phyloP scores from a whole-genome alignment of 2,888 invertebrate species.

The Megalurothrips usitatus region DNA sequence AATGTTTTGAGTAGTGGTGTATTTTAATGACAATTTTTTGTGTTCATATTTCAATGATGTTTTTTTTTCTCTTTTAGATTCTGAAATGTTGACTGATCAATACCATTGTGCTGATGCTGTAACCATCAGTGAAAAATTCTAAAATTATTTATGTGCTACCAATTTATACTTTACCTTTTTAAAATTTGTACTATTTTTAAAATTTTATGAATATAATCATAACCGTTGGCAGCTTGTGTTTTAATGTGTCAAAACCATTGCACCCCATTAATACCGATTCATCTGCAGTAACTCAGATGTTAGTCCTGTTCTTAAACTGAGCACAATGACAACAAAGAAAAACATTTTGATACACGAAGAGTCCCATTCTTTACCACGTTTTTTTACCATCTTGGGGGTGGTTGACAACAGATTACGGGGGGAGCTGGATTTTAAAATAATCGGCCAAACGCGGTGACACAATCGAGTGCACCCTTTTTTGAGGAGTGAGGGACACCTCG shows the following conservation, averaged over 20 bases:
- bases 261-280: not conserved
- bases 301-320: too few relatives aligned
- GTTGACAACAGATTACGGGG: too few relatives aligned
- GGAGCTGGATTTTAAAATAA: too few relatives aligned
- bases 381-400: too few relatives aligned
- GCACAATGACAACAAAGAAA: too few relatives aligned
- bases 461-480: too few relatives aligned
- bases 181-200: not conserved
- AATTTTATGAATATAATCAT: not conserved
- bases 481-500: too few relatives aligned
- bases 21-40: not conserved
- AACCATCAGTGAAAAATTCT: not conserved
- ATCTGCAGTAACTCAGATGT: too few relatives aligned
- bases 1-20: not conserved
- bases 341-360: too few relatives aligned
- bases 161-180: not conserved
- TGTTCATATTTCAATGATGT: not conserved
- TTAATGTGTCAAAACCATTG: not conserved
- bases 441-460: too few relatives aligned
- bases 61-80: not conserved
- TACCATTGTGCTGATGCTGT: conserved; percentile 1
- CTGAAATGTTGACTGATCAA: not conserved
- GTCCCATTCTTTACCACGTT: too few relatives aligned
- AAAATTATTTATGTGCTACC: not conserved
- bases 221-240: too few relatives aligned